phyloP scores from a whole-genome alignment of 2,113 vertebrate species.

The Entomyzon cyanotis region DNA sequence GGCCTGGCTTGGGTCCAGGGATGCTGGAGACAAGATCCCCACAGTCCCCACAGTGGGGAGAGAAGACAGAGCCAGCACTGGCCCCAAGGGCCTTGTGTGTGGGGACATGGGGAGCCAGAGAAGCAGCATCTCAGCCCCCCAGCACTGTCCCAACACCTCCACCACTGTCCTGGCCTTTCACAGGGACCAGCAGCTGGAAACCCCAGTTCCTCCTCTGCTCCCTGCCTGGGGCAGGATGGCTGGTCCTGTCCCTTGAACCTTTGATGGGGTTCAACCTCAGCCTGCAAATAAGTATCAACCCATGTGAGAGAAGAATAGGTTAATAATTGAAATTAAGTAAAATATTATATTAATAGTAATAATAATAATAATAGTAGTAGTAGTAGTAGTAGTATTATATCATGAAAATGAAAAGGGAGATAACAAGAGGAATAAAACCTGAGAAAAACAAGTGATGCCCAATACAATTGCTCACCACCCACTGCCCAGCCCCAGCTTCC shows the following conservation, averaged over 20 bases:
- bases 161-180: background rate
- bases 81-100: fast-evolving
- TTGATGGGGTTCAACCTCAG: background rate
- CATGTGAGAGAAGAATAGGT: background rate
- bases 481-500: background rate
- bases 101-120: background rate
- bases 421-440: background rate
- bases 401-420: background rate
- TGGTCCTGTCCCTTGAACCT: background rate
- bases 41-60: fast-evolving
- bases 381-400: no score
- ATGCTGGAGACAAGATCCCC: background rate
- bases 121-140: background rate
- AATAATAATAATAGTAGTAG: no score
- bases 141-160: background rate
- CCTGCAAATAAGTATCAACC: background rate
- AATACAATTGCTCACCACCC: background rate
- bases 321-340: background rate
- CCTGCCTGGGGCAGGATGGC: background rate
- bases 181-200: background rate
- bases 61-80: fast-evolving
- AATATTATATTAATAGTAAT: background rate
- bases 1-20: background rate
- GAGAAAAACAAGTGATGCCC: background rate
- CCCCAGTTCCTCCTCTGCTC: fast-evolving